A percentile compares a stretch with the other conserved stretches of the same genome.
Conservation (phyloP, 2,113 vertebrate genomes). For the Uria lomvia region DNA sequence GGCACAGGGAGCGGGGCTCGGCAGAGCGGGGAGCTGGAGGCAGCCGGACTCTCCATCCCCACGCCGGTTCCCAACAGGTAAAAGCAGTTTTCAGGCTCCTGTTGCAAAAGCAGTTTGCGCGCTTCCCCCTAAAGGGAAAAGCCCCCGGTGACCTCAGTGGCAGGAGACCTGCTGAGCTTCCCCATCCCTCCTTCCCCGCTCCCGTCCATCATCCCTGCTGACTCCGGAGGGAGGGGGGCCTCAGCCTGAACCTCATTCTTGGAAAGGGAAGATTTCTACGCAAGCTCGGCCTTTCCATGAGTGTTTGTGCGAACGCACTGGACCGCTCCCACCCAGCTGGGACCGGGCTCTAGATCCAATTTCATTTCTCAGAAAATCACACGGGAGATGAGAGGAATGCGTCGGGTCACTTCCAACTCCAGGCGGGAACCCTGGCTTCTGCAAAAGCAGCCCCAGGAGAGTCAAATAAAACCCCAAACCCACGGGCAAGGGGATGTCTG, state of each 20-base stretch:
- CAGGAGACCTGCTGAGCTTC: background rate
- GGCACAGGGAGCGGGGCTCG: background rate
- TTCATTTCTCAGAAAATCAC: background rate
- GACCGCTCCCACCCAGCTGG: conserved; percentile 53
- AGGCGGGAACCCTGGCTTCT: background rate
- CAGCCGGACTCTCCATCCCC: background rate
- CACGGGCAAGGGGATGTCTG: background rate
- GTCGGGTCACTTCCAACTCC: background rate
- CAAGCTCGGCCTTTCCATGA: background rate
- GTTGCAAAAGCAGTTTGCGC: accelerated
- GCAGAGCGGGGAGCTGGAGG: accelerated
- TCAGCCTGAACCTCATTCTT: background rate
- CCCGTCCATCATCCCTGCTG: background rate
- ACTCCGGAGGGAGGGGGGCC: background rate
- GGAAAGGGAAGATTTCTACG: background rate
- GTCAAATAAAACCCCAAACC: background rate
- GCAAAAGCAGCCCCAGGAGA: background rate
- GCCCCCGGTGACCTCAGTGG: accelerated
- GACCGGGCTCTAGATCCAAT: background rate
- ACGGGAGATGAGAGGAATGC: background rate
- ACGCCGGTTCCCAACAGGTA: background rate
- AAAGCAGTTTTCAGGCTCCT: accelerated
- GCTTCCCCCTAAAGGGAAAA: background rate
- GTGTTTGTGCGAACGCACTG: background rate
- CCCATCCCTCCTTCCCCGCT: accelerated